These are phyloP conservation scores for Phasianus colchicus DNA, from an alignment of 2,113 vertebrate species.

Conservation along the genomic window DNA sequence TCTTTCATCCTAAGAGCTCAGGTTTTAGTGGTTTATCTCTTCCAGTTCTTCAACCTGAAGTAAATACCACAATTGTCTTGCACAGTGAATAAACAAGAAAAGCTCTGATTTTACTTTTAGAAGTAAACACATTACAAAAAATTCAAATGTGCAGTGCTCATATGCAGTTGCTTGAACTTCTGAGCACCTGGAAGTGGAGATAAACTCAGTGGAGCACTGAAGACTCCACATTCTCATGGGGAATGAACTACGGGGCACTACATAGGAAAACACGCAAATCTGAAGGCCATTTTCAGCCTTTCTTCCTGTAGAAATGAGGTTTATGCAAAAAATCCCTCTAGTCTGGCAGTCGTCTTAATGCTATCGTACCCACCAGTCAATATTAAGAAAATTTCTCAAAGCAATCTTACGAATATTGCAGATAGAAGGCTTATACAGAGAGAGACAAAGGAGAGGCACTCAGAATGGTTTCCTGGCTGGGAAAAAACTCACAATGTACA, in stretches of 20 bases:
- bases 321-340: background rate
- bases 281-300: background rate
- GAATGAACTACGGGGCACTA: background rate
- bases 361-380: background rate
- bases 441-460: background rate
- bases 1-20: background rate
- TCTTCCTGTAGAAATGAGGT: background rate
- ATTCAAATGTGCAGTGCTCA: background rate
- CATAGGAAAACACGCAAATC: background rate
- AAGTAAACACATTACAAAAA: background rate
- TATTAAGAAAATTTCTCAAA: background rate
- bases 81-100: background rate
- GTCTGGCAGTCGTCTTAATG: background rate
- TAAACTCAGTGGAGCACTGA: background rate
- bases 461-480: background rate
- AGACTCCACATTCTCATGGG: background rate
- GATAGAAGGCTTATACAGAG: background rate
- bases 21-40: background rate
- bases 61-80: background rate
- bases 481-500: background rate
- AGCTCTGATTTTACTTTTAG: background rate
- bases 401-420: background rate
- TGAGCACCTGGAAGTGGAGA: background rate
- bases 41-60: background rate
- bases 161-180: background rate